Conservation (phyloP, 2,797 vertebrate species). For the Leptoclinus maculatus region DNA sequence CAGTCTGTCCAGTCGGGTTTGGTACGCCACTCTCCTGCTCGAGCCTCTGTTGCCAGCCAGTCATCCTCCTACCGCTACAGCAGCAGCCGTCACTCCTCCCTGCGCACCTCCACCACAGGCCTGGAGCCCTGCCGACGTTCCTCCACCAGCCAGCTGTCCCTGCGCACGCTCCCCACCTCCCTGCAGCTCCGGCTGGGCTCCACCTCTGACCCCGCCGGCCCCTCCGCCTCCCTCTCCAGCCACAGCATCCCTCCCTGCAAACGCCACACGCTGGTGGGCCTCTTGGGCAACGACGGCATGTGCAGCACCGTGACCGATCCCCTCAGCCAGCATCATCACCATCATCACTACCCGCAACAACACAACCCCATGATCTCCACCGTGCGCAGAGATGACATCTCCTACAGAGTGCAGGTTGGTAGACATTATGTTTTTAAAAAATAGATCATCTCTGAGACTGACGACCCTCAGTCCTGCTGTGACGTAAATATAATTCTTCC, state of each 20-base stretch:
- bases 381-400: slow-evolving; percentile 93
- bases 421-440: no score
- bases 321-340: slow-evolving; percentile 80
- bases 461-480: neutral
- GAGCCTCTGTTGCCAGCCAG: slow-evolving; percentile 94
- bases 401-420: slow-evolving; percentile 95
- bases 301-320: slow-evolving; percentile 70
- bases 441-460: no score
- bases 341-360: slow-evolving; percentile 84
- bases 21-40: slow-evolving; percentile 94
- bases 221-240: slow-evolving; percentile 94
- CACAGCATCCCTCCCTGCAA: slow-evolving; percentile 98
- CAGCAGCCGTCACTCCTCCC: slow-evolving; percentile 95
- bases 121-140: slow-evolving; percentile 96
- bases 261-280: slow-evolving; percentile 92
- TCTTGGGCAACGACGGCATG: slow-evolving; percentile 90
- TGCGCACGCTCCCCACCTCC: slow-evolving; percentile 93
- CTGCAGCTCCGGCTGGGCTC: slow-evolving; percentile 93
- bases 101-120: slow-evolving; percentile 92
- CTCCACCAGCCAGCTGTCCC: slow-evolving; percentile 96
- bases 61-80: slow-evolving; percentile 96
- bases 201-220: slow-evolving; percentile 86
- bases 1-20: slow-evolving; percentile 95
- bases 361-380: slow-evolving; percentile 83
- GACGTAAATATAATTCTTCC: neutral